phyloP scores from a whole-genome alignment of 2,113 vertebrate species.

The Oxygymnocypris stewartii region DNA sequence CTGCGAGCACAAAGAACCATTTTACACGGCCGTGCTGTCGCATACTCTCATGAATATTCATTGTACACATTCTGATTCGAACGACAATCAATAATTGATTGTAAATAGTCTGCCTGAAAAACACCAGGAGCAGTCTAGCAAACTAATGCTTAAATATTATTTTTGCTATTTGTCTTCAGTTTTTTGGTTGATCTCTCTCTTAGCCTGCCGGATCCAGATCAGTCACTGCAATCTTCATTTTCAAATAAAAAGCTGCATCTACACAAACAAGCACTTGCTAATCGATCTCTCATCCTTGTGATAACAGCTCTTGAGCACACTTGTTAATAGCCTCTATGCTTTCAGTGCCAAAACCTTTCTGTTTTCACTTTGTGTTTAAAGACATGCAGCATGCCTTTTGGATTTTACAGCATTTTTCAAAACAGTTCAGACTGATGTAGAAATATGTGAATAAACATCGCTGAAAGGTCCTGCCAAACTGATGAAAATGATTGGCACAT shows the following conservation, averaged over 20 bases:
- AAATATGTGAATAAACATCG: not conserved
- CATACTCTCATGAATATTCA: not conserved
- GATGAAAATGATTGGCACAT: constrained; percentile 3
- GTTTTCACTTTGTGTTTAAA: not conserved
- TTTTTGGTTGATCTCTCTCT: not conserved
- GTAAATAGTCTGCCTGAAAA: not conserved
- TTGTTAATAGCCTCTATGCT: constrained; percentile 31
- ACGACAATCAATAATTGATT: not conserved
- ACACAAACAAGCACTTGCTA: constrained; percentile 53
- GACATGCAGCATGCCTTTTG: not conserved
- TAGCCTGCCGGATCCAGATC: constrained; percentile 8
- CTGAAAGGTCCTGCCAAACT: not conserved
- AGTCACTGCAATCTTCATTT: not conserved
- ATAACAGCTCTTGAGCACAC: constrained; percentile 37
- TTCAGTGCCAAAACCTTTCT: constrained; percentile 1
- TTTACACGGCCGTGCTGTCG: not conserved
- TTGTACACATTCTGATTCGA: not conserved
- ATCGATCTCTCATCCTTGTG: constrained; percentile 39
- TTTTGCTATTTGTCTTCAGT: not conserved
- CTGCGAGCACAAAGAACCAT: constrained; percentile 3
- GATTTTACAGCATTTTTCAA: not conserved
- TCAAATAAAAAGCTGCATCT: constrained; percentile 31
- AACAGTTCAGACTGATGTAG: not conserved
- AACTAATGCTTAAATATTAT: not conserved
- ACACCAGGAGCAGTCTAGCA: not conserved